Percentiles rank a stretch among this genome's conserved stretches.
phyloP scores from a whole-genome alignment of 2,113 vertebrate species.

The Oreochromis tanganicae region DNA sequence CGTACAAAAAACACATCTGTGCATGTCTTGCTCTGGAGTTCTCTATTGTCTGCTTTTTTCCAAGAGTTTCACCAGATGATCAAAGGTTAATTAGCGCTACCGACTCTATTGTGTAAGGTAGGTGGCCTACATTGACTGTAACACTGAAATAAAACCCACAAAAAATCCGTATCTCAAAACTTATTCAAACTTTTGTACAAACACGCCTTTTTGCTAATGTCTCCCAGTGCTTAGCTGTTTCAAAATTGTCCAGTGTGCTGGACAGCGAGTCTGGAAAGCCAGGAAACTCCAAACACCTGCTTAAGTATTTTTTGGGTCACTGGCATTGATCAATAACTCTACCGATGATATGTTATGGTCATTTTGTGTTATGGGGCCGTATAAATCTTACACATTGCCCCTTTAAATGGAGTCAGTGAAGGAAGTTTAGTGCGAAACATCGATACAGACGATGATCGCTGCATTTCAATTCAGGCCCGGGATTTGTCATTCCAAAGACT shows the following conservation, averaged over 20 bases:
- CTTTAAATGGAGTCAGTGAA: conserved; percentile 15
- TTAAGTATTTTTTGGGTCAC: neutral
- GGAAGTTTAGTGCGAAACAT: conserved; percentile 14
- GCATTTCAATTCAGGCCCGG: conserved; percentile 1
- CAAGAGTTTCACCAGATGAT: neutral
- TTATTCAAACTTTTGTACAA: neutral
- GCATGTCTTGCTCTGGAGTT: neutral
- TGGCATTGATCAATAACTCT: conserved; percentile 27
- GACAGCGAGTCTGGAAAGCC: neutral
- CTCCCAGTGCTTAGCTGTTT: neutral
- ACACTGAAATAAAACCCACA: neutral
- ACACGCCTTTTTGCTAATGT: neutral
- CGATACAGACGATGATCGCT: neutral
- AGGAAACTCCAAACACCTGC: neutral
- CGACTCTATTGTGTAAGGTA: neutral
- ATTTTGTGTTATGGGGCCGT: conserved; percentile 17
- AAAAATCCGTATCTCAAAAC: neutral
- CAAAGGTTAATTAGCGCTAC: neutral
- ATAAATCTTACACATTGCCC: conserved; percentile 25
- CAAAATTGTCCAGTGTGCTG: neutral
- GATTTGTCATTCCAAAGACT: neutral
- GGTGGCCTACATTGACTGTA: neutral
- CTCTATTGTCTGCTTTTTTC: neutral
- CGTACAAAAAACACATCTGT: neutral
- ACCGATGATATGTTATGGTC: conserved; percentile 15